Evolutionary conservation across 2,113 vertebrate genomes (phyloP).

Genomic region (Forbesichthys papilliferus): DNA sequence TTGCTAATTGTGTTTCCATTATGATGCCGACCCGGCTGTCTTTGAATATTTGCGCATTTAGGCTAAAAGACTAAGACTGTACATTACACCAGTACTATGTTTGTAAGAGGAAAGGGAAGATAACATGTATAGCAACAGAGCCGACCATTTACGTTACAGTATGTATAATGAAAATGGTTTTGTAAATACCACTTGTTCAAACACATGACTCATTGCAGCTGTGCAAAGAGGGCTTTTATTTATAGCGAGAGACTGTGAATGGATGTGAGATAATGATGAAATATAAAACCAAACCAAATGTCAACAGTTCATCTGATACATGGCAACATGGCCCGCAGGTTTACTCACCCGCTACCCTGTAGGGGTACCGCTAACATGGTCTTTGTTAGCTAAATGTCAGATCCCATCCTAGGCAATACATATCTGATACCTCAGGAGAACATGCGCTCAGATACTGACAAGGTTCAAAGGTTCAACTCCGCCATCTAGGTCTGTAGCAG

Average conservation of each 20-base stretch:
- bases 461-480: slow-evolving; percentile 37
- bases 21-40: slow-evolving; percentile 27
- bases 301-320: slow-evolving; percentile 64
- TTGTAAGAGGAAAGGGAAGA: background rate
- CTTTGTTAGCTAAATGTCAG: slow-evolving; percentile 71
- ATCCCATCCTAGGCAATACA: slow-evolving; percentile 45
- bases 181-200: background rate
- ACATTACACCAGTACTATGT: background rate
- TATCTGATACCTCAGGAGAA: slow-evolving; percentile 45
- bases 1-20: slow-evolving; percentile 43
- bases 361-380: slow-evolving; percentile 40
- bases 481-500: slow-evolving; percentile 24
- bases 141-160: too few species aligned
- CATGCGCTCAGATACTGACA: slow-evolving; percentile 24
- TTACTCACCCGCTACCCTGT: slow-evolving; percentile 46
- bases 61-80: background rate
- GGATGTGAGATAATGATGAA: slow-evolving; percentile 42
- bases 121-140: background rate
- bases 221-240: slow-evolving; percentile 48
- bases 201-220: slow-evolving; percentile 52
- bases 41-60: background rate
- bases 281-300: slow-evolving; percentile 42
- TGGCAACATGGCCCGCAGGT: slow-evolving; percentile 42
- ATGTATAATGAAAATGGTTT: too few species aligned
- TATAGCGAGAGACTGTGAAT: slow-evolving; percentile 10